Evolutionary conservation across 2,113 vertebrate genomes (phyloP).

Genomic region (Gambusia holbrooki): DNA sequence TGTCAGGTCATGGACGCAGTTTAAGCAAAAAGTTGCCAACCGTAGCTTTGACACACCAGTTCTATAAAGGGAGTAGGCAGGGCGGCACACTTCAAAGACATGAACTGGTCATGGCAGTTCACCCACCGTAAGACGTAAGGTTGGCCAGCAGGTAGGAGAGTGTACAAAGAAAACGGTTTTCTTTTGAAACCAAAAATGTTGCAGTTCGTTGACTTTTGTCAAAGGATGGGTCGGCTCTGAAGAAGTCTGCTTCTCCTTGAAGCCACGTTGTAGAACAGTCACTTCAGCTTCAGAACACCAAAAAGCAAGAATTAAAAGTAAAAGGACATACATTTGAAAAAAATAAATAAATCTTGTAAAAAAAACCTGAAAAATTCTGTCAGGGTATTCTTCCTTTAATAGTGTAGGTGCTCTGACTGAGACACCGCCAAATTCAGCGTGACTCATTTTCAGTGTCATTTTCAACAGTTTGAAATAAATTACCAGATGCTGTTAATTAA

Average conservation of each 20-base stretch:
- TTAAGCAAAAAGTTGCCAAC: too few relatives aligned
- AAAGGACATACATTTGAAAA: background rate
- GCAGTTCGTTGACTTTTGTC: background rate
- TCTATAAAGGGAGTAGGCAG: constrained; percentile 24
- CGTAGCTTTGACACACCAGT: constrained; percentile 10
- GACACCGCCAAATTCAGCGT: constrained; percentile 37
- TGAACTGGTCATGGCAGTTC: background rate
- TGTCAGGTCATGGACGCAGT: too few relatives aligned
- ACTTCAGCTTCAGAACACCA: background rate
- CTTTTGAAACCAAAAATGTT: background rate
- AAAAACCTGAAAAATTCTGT: constrained; percentile 23
- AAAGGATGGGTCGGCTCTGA: background rate
- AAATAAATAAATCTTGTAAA: background rate
- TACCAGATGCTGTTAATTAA: constrained; percentile 66
- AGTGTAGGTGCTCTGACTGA: constrained; percentile 10
- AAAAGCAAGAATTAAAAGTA: background rate
- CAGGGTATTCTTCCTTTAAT: background rate
- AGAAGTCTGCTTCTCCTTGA: background rate
- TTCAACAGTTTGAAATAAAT: constrained; percentile 72
- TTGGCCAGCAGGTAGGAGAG: background rate
- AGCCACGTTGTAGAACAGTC: background rate
- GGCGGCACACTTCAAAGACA: background rate
- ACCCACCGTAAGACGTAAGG: background rate
- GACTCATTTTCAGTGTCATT: constrained; percentile 64
- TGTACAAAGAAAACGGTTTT: background rate